Percentiles rank a stretch among this genome's conserved stretches.
These are phyloP conservation scores for Gadopsis marmoratus DNA, from an alignment of 2,797 vertebrate genomes.

Conservation along the genomic window DNA sequence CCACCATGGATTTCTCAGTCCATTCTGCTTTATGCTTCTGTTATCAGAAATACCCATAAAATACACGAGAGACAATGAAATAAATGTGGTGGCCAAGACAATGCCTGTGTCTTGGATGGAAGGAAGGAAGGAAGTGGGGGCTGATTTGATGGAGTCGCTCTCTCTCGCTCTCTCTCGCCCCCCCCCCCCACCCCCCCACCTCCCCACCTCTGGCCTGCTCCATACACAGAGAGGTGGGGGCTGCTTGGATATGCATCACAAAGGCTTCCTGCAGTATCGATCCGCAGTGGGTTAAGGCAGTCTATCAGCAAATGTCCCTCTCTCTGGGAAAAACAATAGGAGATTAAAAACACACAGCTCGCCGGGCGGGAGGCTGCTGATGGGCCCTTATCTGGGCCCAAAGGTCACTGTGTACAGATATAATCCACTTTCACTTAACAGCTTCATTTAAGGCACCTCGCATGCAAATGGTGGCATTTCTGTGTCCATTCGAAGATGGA, in stretches of 20 bases:
- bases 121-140: constrained; percentile 55
- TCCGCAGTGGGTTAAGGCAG: constrained; percentile 84
- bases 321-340: constrained; percentile 85
- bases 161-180: constrained; percentile 22
- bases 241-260: constrained; percentile 87
- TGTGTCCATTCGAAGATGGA: constrained; percentile 43
- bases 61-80: constrained; percentile 65
- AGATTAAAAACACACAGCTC: constrained; percentile 84
- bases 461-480: constrained; percentile 78
- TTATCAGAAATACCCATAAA: constrained; percentile 75
- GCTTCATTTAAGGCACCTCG: constrained; percentile 81
- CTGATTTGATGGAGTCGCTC: constrained; percentile 80
- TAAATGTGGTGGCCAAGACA: constrained; percentile 69
- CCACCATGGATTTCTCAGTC: constrained; percentile 55
- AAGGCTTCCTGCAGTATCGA: constrained; percentile 87
- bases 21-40: constrained; percentile 51
- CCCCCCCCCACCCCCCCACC: no score
- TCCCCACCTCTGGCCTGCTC: constrained; percentile 68
- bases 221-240: constrained; percentile 60
- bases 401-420: constrained; percentile 84
- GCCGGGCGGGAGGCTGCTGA: constrained; percentile 80
- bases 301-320: constrained; percentile 86
- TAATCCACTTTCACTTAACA: constrained; percentile 87
- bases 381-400: constrained; percentile 81
- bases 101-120: constrained; percentile 41